Conservation (phyloP, 1,140 invertebrate species). For the Physella acuta region DNA sequence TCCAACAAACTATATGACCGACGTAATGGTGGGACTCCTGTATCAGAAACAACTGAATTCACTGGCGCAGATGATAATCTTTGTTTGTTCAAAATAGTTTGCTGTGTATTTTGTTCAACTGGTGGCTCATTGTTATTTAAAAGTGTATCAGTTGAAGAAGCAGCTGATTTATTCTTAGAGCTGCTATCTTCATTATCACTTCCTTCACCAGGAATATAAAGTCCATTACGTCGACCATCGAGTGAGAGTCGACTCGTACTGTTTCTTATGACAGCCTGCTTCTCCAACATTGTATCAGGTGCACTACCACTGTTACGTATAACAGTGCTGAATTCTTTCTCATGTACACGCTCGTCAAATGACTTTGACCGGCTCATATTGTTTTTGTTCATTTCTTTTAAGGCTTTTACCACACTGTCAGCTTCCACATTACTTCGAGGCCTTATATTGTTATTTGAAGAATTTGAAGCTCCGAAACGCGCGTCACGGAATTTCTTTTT, state of each 20-base stretch:
- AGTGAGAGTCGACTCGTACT: constrained; percentile 37
- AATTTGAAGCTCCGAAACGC: constrained; percentile 47
- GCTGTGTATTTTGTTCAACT: neutral
- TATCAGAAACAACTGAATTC: constrained; percentile 5
- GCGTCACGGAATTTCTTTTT: constrained; percentile 46
- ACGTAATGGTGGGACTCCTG: neutral
- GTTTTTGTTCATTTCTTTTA: constrained; percentile 40
- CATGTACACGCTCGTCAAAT: constrained; percentile 45
- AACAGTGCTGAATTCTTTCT: neutral
- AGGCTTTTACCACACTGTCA: constrained; percentile 46
- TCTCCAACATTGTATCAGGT: constrained; percentile 29
- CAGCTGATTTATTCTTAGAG: constrained; percentile 45
- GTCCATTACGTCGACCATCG: constrained; percentile 44
- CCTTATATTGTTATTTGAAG: constrained; percentile 28
- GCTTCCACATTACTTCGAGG: constrained; percentile 52
- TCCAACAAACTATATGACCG: constrained; percentile 24
- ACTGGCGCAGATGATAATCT: neutral
- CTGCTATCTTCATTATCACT: constrained; percentile 47
- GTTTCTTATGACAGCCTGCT: constrained; percentile 29
- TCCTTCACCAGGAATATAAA: constrained; percentile 47
- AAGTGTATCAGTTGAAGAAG: constrained; percentile 54
- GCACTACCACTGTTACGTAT: constrained; percentile 29
- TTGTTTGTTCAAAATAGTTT: neutral
- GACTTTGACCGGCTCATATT: constrained; percentile 53
- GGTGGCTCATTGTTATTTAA: constrained; percentile 44